Percentiles rank a stretch among this genome's conserved stretches.
Conservation (phyloP, 2,797 vertebrate species). For the Myotis myotis region DNA sequence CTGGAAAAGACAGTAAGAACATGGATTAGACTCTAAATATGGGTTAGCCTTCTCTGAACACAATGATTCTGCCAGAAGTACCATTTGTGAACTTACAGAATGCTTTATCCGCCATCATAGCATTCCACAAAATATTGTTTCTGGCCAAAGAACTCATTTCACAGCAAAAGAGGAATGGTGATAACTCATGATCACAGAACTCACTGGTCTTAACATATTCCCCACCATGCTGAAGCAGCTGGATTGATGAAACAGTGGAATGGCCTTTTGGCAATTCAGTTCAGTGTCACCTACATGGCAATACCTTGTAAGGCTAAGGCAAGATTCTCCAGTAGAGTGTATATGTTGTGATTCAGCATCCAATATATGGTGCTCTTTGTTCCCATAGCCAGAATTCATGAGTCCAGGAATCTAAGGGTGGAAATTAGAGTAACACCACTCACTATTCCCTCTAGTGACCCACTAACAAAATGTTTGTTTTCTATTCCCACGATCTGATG, state of each 20-base stretch:
- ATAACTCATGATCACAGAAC: not conserved
- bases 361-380: not conserved
- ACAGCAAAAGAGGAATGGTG: not conserved
- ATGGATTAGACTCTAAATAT: too few relatives aligned
- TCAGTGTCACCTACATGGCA: not conserved
- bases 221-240: not conserved
- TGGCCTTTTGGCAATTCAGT: not conserved
- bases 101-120: not conserved
- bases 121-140: not conserved
- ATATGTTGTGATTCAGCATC: not conserved
- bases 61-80: not conserved
- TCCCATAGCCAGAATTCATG: not conserved
- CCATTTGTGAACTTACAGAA: not conserved
- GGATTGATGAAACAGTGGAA: not conserved
- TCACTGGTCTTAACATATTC: not conserved
- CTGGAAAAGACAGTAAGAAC: not conserved
- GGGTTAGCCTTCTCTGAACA: not conserved
- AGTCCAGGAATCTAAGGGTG: not conserved
- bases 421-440: not conserved
- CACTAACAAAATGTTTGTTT: not conserved
- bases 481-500: not conserved
- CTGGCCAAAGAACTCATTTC: not conserved
- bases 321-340: not conserved
- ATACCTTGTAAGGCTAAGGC: not conserved
- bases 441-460: not conserved